Evolutionary conservation across 2,113 vertebrate species (phyloP), one percentile per base, ranked within the genome.

Genomic region (Syngnathus floridae): DNA sequence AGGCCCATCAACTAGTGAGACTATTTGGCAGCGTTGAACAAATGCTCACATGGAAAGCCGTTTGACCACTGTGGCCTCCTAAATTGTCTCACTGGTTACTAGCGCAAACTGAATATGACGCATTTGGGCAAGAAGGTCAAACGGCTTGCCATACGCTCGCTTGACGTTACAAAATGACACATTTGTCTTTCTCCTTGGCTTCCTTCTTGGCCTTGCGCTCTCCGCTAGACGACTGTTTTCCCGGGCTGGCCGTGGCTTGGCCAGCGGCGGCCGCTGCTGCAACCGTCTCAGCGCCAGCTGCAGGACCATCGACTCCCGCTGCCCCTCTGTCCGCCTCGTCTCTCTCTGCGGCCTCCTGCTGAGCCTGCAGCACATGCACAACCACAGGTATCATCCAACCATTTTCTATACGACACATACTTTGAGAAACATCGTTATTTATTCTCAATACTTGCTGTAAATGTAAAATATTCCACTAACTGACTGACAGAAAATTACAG

Each of bases 131-230:
- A 56, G 17, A 7, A 35, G 13, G 26, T 56, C 26, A 35, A 56
- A 31, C 26, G 4, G 26, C 13, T 56, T 56, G 26, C 76, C 72
- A 62, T 65, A 54, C 35, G 72, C 79, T 69, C 62, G 72, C 80
- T 75, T 66, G 71, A 82, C 84, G 75, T 95, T 97, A 99, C 90
- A 99, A 93, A 89, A 98, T 92, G 62, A 94, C 88, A 84, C 97
- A 99, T 87, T 92, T 96, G 69, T 94, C 94, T 90, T 98, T 93
- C 69, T 95, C 93, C 84, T 92, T 90, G 81, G 79, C 88, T 86
- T 90, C 94, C 90, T 91, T 99, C 94, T 97, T 98, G 65, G 92
- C 82, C 83, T 99, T 99, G 75, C 94, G 94, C 63, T 98, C 97
- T 5, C 75, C 90, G 21, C 86, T 86, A 14, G 83, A 90, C 62